phyloP scores from a whole-genome alignment of 2,888 invertebrate genomes.

The Argynnis bischoffii region DNA sequence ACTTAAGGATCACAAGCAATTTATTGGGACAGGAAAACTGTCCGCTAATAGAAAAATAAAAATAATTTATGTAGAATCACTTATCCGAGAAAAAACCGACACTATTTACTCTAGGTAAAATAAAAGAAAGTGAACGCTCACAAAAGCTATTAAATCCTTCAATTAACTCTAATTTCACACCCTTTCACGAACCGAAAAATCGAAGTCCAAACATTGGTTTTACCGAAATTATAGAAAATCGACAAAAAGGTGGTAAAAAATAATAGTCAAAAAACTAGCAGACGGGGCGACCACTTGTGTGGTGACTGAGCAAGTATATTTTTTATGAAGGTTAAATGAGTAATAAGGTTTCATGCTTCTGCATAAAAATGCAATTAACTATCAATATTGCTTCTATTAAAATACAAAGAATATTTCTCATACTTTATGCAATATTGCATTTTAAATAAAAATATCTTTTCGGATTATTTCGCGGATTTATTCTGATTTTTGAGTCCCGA shows the following conservation, averaged over 20 bases:
- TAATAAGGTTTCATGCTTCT: neutral
- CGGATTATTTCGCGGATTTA: too few species aligned
- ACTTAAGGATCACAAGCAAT: too few species aligned
- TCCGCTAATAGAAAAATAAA: neutral
- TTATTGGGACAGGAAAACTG: too few species aligned
- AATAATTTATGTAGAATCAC: constrained; percentile 1
- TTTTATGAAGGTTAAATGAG: neutral
- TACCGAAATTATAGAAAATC: constrained; percentile 78
- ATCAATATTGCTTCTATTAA: too few species aligned
- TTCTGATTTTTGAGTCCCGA: too few species aligned
- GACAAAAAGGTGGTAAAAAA: constrained; percentile 75
- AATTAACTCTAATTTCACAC: constrained; percentile 81
- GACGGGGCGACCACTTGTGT: constrained; percentile 52
- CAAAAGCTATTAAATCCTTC: constrained; percentile 76
- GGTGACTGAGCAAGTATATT: constrained; percentile 50
- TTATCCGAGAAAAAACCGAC: constrained; percentile 7
- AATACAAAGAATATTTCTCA: too few species aligned
- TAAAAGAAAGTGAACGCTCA: constrained; percentile 71
- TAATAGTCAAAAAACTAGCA: constrained; percentile 48
- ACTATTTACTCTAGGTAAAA: constrained; percentile 28
- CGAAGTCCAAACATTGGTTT: constrained; percentile 82
- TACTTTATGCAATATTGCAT: too few species aligned
- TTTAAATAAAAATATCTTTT: too few species aligned
- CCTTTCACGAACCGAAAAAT: constrained; percentile 82
- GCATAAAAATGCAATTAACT: too few species aligned